Evolutionary conservation across 1,140 invertebrate genomes (phyloP).

Genomic region (Drosophila sproati): DNA sequence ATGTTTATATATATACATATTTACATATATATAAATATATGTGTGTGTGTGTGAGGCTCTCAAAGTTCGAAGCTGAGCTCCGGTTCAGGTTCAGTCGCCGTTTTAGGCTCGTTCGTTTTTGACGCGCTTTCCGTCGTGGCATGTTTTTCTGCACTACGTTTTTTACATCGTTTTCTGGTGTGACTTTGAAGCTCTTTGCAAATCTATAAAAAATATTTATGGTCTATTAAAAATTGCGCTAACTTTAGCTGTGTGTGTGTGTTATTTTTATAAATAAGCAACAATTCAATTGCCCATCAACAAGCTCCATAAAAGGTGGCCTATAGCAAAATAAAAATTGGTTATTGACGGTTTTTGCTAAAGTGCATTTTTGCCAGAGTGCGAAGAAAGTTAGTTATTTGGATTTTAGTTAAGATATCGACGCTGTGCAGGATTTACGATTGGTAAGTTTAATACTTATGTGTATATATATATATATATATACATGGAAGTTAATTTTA

Average conservation of each 20-base stretch:
- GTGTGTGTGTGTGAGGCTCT: constrained; percentile 12
- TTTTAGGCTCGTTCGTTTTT: constrained; percentile 53
- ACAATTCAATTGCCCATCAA: not conserved
- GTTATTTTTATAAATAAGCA: not conserved
- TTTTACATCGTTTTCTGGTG: not conserved
- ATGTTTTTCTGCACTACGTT: constrained; percentile 8
- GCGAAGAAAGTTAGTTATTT: constrained; percentile 17
- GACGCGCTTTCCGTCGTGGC: constrained; percentile 36
- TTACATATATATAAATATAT: not conserved
- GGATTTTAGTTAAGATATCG: not conserved
- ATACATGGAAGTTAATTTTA: too few species aligned
- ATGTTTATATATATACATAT: not conserved
- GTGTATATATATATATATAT: not conserved
- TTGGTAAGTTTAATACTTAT: constrained; percentile 12
- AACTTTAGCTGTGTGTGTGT: not conserved
- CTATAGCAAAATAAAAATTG: not conserved
- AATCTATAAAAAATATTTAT: constrained; percentile 20
- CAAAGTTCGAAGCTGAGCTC: constrained; percentile 47
- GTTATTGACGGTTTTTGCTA: constrained; percentile 1
- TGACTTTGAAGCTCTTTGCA: constrained; percentile 13
- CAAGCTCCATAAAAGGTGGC: not conserved
- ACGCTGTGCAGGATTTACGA: constrained; percentile 13
- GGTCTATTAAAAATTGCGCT: constrained; percentile 1
- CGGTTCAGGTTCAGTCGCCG: constrained; percentile 50
- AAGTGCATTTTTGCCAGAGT: constrained; percentile 9